These are phyloP conservation scores for Drosophila pandora DNA, from an alignment of 1,140 invertebrate genomes.

Conservation along the genomic window DNA sequence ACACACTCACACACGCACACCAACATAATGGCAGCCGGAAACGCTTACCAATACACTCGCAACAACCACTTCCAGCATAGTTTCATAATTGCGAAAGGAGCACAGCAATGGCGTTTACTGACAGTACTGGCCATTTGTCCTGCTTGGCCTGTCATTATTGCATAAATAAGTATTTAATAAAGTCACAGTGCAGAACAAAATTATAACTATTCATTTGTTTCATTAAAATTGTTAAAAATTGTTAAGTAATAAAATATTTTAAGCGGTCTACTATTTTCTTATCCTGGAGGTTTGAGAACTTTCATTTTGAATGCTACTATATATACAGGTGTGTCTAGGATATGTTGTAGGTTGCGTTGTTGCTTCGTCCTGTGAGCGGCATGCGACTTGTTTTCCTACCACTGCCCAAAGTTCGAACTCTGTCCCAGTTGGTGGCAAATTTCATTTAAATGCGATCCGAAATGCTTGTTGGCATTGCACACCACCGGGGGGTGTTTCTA, in stretches of 20 bases:
- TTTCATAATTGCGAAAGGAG: slow-evolving; percentile 70
- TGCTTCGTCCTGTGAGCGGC: slow-evolving; percentile 60
- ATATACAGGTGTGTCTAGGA: not conserved
- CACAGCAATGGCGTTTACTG: slow-evolving; percentile 64
- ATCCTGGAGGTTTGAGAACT: not conserved
- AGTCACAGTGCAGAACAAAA: not conserved
- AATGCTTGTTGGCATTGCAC: slow-evolving; percentile 76
- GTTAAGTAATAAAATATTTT: too few species aligned
- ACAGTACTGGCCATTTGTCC: slow-evolving; percentile 60
- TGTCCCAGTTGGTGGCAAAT: slow-evolving; percentile 70
- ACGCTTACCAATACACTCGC: slow-evolving; percentile 17
- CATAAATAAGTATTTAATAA: not conserved
- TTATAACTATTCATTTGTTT: too few species aligned
- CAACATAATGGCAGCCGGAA: slow-evolving; percentile 40
- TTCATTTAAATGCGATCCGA: slow-evolving; percentile 71
- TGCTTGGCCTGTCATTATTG: slow-evolving; percentile 8
- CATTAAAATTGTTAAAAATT: too few species aligned
- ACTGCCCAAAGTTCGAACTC: slow-evolving; percentile 7
- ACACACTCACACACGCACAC: slow-evolving; percentile 16
- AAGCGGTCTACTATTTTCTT: not conserved
- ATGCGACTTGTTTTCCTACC: slow-evolving; percentile 58
- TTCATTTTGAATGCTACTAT: not conserved
- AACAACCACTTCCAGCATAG: slow-evolving; percentile 53
- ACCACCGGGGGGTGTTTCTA: slow-evolving; percentile 52
- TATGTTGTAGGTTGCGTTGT: slow-evolving; percentile 19